phyloP scores from a whole-genome alignment of 2,797 vertebrate species.

The Nasua narica region DNA sequence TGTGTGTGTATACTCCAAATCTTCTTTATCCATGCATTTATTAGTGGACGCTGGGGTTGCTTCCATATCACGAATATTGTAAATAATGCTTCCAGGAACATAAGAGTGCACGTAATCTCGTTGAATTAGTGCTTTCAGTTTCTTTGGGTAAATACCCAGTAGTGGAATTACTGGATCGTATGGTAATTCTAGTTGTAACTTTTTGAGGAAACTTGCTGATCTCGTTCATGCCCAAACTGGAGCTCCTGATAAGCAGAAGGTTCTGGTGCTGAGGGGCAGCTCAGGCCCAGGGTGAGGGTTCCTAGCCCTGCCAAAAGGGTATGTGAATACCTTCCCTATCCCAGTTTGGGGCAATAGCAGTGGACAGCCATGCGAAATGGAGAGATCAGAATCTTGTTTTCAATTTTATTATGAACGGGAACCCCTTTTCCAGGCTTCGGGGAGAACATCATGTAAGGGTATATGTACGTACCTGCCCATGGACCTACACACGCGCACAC shows the following conservation, averaged over 20 bases:
- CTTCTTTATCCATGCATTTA: background rate
- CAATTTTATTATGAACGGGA: background rate
- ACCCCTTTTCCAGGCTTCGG: background rate
- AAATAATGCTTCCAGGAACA: background rate
- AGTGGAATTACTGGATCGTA: background rate
- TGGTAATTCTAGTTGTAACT: background rate
- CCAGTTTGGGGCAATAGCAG: background rate
- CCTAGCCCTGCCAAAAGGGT: background rate
- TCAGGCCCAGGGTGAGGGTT: background rate
- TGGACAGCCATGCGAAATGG: background rate
- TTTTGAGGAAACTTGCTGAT: background rate
- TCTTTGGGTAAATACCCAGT: background rate
- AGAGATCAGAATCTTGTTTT: conserved; percentile 28
- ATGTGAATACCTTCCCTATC: background rate
- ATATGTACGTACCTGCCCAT: background rate
- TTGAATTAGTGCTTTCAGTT: background rate
- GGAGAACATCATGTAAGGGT: background rate
- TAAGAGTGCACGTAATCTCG: background rate
- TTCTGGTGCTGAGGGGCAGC: background rate
- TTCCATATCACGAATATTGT: background rate
- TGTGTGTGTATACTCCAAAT: background rate
- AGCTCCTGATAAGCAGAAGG: background rate
- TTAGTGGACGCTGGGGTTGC: background rate
- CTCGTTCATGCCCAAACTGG: background rate
- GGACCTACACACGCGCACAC: background rate